These are phyloP conservation scores for Pungitius pungitius DNA, from an alignment of 2,113 vertebrate genomes.

Conservation along the genomic window DNA sequence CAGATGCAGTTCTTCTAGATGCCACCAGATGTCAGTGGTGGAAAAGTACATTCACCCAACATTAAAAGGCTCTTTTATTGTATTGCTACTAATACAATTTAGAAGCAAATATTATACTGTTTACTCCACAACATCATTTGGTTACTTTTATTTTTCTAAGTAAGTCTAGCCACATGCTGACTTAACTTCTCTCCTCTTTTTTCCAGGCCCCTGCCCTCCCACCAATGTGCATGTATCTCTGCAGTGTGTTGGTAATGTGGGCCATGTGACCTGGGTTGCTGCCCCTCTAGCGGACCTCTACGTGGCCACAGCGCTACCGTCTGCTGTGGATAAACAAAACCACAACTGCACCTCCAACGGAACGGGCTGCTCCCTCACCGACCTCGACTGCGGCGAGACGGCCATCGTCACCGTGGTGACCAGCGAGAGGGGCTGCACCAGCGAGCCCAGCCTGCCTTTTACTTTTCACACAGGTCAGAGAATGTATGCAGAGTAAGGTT, in stretches of 20 bases:
- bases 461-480: slow-evolving; percentile 73
- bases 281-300: slow-evolving; percentile 64
- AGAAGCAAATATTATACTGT: background rate
- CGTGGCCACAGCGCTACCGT: slow-evolving; percentile 47
- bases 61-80: too few species aligned
- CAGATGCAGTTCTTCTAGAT: background rate
- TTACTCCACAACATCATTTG: background rate
- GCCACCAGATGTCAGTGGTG: slow-evolving; percentile 1
- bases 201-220: slow-evolving; percentile 78
- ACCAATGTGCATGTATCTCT: slow-evolving; percentile 59
- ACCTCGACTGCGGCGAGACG: slow-evolving; percentile 71
- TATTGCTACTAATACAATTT: background rate
- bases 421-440: slow-evolving; percentile 72
- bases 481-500: background rate
- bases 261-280: slow-evolving; percentile 68
- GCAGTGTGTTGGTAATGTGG: slow-evolving; percentile 70
- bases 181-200: background rate
- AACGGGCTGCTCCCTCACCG: slow-evolving; percentile 66
- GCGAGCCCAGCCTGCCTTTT: slow-evolving; percentile 64
- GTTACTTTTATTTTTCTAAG: background rate
- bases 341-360: slow-evolving; percentile 68
- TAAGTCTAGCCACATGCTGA: too few species aligned
- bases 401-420: slow-evolving; percentile 65
- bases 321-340: background rate
- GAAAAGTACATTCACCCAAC: background rate